Percentiles rank a stretch among this genome's conserved stretches.
These are phyloP conservation scores for Drosophila varians DNA, from an alignment of 1,140 invertebrate species.

Conservation along the genomic window DNA sequence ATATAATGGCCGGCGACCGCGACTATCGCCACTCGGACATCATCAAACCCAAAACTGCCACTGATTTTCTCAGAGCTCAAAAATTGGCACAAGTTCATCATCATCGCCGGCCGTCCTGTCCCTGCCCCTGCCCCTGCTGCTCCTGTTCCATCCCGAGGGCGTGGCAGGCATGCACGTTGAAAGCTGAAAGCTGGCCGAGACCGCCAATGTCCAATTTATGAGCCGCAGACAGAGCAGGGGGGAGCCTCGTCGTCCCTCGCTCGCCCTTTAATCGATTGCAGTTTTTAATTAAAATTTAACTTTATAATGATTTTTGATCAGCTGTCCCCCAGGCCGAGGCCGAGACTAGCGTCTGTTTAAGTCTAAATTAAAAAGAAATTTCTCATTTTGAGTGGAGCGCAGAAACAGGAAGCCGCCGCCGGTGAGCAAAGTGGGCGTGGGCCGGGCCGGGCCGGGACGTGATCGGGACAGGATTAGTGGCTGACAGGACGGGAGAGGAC, in stretches of 20 bases:
- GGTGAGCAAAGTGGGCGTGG: slow-evolving; percentile 72
- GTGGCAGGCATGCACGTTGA: slow-evolving; percentile 65
- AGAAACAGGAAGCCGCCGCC: slow-evolving; percentile 65
- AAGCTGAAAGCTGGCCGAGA: slow-evolving; percentile 69
- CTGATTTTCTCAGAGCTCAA: slow-evolving; percentile 52
- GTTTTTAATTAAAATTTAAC: slow-evolving; percentile 84
- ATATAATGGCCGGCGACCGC: slow-evolving; percentile 52
- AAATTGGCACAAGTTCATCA: slow-evolving; percentile 82
- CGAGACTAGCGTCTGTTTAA: slow-evolving; percentile 45
- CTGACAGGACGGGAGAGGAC: slow-evolving; percentile 12
- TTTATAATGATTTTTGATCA: slow-evolving; percentile 84
- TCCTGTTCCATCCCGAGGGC: too few species aligned
- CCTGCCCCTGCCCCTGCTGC: neutral
- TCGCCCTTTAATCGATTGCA: slow-evolving; percentile 67
- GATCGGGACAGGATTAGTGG: slow-evolving; percentile 63
- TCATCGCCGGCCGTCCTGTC: slow-evolving; percentile 16
- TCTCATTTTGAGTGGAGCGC: slow-evolving; percentile 63
- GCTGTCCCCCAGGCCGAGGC: slow-evolving; percentile 52
- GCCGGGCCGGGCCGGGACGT: slow-evolving; percentile 39
- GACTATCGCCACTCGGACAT: slow-evolving; percentile 51
- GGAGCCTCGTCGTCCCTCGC: too few species aligned
- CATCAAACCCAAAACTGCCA: slow-evolving; percentile 67
- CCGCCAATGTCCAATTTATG: slow-evolving; percentile 79
- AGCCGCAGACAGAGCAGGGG: slow-evolving; percentile 76
- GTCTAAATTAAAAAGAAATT: slow-evolving; percentile 83